Conservation (phyloP, 2,797 vertebrate genomes). For the Tragopan temminckii region DNA sequence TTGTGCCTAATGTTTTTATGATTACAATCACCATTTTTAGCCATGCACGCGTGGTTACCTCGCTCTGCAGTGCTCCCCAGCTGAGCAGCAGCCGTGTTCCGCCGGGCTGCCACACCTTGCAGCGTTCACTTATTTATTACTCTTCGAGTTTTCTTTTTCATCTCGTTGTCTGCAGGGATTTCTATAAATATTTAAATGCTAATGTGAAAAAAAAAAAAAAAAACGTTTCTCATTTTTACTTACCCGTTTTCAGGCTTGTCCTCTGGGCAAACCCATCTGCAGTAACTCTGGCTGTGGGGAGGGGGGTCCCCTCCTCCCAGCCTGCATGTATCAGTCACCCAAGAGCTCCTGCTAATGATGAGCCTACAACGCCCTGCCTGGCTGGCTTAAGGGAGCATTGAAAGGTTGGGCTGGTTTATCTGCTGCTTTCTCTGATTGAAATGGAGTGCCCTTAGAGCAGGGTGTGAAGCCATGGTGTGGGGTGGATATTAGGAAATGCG, state of each 20-base stretch:
- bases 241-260: slow-evolving; percentile 34
- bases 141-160: slow-evolving; percentile 38
- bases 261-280: slow-evolving; percentile 55
- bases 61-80: background rate
- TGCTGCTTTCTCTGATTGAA: background rate
- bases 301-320: background rate
- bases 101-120: slow-evolving; percentile 45
- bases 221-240: slow-evolving; percentile 26
- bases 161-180: slow-evolving; percentile 56
- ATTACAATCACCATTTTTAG: background rate
- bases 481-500: no score
- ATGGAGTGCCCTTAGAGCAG: background rate
- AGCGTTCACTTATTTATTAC: slow-evolving; percentile 50
- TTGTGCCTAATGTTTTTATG: background rate
- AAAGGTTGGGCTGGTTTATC: background rate
- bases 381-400: background rate
- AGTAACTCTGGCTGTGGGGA: background rate
- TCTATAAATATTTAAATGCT: slow-evolving; percentile 69
- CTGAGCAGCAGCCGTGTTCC: background rate
- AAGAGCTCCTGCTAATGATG: background rate
- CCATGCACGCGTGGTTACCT: rapidly evolving
- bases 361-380: background rate
- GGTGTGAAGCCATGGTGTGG: no score
- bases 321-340: slow-evolving; percentile 18
- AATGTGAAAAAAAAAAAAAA: background rate